Conservation (phyloP, 1,140 invertebrate species). For the Ceratina japonica region DNA sequence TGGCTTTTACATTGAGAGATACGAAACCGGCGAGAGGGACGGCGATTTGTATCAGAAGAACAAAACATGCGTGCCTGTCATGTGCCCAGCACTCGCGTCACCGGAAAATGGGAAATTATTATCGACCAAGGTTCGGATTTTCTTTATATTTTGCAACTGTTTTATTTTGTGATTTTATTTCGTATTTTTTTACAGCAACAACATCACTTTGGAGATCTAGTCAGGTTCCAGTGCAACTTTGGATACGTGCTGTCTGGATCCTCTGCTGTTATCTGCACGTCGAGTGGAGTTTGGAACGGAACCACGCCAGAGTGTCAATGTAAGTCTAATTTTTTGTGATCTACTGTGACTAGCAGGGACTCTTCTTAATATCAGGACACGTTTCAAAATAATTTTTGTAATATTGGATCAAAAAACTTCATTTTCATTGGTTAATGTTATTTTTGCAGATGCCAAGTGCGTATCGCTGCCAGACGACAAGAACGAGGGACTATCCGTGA, state of each 20-base stretch:
- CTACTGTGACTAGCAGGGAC: too few species aligned
- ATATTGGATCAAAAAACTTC: too few species aligned
- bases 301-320: constrained; percentile 95
- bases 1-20: constrained; percentile 89
- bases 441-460: constrained; percentile 89
- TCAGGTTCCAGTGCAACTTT: constrained; percentile 96
- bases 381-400: too few species aligned
- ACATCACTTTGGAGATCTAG: constrained; percentile 94
- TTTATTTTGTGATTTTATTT: not conserved
- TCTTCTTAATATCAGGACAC: constrained; percentile 30
- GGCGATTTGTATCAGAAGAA: constrained; percentile 95
- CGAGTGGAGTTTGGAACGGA: constrained; percentile 96
- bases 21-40: constrained; percentile 92
- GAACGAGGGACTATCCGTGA: constrained; percentile 89
- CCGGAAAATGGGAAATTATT: constrained; percentile 95
- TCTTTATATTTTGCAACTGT: not conserved
- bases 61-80: constrained; percentile 96
- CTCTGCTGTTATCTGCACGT: constrained; percentile 91
- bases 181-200: constrained; percentile 77
- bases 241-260: constrained; percentile 95
- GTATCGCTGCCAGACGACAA: constrained; percentile 93
- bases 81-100: constrained; percentile 89
- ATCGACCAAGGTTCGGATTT: constrained; percentile 84
- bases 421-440: not conserved
- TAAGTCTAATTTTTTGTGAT: constrained; percentile 78